Percentiles rank a stretch among this genome's conserved stretches.
Conservation (phyloP, 1,140 invertebrate species). For the Apis dorsata region DNA sequence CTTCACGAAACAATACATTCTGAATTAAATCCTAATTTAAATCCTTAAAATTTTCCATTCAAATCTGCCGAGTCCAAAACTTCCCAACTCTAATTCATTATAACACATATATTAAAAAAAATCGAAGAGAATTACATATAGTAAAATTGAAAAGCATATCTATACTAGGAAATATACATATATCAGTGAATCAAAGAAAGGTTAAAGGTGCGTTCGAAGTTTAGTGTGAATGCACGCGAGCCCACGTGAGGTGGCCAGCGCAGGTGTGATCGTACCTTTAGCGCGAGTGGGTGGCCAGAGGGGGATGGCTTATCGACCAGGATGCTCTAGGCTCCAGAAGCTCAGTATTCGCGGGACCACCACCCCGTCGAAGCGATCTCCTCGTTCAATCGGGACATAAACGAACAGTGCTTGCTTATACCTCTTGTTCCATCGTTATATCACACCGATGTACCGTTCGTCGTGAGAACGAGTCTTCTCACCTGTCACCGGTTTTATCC, state of each 20-base stretch:
- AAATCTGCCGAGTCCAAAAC: too few relatives aligned
- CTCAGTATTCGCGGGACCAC: conserved; percentile 77
- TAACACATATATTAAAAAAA: too few relatives aligned
- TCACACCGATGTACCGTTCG: conserved; percentile 13
- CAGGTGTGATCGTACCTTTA: conserved; percentile 66
- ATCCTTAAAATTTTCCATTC: too few relatives aligned
- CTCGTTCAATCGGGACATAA: conserved; percentile 19
- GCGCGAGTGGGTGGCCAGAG: conserved; percentile 62
- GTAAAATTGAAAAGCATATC: too few relatives aligned
- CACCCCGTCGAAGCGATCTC: conserved; percentile 70
- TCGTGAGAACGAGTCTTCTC: conserved; percentile 2
- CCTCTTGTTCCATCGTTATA: too few relatives aligned
- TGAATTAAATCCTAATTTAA: too few relatives aligned
- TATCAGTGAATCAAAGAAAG: background rate
- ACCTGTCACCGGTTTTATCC: background rate
- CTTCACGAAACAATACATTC: too few relatives aligned
- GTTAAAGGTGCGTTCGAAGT: conserved; percentile 14
- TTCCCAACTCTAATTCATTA: too few relatives aligned
- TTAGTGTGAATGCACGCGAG: conserved; percentile 1
- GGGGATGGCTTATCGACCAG: conserved; percentile 76
- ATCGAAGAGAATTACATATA: too few relatives aligned
- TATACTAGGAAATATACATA: too few relatives aligned
- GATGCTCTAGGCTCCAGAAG: conserved; percentile 66
- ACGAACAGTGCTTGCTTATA: background rate
- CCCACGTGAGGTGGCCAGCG: conserved; percentile 26